These are phyloP conservation scores for Hydropsyche betteni DNA, from an alignment of 2,888 invertebrate genomes.

Conservation along the genomic window DNA sequence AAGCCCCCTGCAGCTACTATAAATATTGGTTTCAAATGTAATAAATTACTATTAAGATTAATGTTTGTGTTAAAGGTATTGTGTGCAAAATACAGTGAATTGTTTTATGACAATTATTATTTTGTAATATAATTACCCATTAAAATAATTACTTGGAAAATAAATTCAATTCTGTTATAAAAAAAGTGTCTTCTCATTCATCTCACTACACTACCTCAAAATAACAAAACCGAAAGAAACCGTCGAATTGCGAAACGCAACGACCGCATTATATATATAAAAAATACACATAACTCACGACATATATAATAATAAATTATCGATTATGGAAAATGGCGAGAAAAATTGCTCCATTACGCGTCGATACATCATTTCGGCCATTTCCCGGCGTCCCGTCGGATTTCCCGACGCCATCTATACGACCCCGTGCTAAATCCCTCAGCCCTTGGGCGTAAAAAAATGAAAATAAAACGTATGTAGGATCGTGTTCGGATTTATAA, in stretches of 20 bases:
- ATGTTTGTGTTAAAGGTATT: constrained; percentile 52
- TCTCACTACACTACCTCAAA: neutral
- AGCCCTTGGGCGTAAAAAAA: constrained; percentile 28
- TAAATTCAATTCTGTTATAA: constrained; percentile 52
- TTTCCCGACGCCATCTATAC: constrained; percentile 48
- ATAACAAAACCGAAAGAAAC: neutral
- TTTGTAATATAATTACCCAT: constrained; percentile 52
- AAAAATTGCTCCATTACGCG: constrained; percentile 52
- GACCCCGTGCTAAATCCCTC: constrained; percentile 14
- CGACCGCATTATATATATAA: constrained; percentile 55
- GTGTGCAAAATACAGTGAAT: constrained; percentile 52
- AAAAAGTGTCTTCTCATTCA: constrained; percentile 27
- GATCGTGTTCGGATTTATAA: constrained; percentile 50
- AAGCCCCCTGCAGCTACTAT: constrained; percentile 45
- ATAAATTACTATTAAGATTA: constrained; percentile 50
- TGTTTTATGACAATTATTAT: constrained; percentile 51
- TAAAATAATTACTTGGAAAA: constrained; percentile 52
- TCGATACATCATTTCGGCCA: constrained; percentile 51
- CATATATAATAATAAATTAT: constrained; percentile 51
- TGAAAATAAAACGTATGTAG: constrained; percentile 46
- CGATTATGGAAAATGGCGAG: constrained; percentile 52
- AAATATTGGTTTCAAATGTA: constrained; percentile 52
- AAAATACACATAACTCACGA: constrained; percentile 8
- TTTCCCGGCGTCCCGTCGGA: constrained; percentile 48
- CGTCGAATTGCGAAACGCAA: constrained; percentile 20